Percentiles rank a stretch among this genome's conserved stretches.
Evolutionary conservation across 2,888 invertebrate genomes (phyloP).

Genomic region (Bugula neritina): DNA sequence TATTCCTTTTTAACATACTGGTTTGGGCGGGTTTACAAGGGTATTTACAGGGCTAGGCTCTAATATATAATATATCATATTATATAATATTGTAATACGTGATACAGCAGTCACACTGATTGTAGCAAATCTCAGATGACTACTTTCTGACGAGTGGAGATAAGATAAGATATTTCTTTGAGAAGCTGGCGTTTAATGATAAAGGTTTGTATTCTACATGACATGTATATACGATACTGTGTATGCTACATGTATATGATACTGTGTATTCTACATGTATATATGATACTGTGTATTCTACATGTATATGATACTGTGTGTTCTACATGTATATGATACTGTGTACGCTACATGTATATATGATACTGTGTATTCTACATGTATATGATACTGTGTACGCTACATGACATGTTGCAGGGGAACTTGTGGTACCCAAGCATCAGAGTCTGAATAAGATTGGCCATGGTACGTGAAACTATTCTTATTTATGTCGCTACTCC

Average conservation of each 20-base stretch:
- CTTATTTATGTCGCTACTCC: too few relatives aligned
- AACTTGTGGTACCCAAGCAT: constrained; percentile 51
- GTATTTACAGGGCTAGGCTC: too few relatives aligned
- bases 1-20: too few relatives aligned
- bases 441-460: constrained; percentile 66
- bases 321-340: background rate
- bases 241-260: background rate
- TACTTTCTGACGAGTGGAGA: constrained; percentile 89
- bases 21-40: too few relatives aligned
- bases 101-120: too few relatives aligned
- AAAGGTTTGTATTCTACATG: constrained; percentile 60
- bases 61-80: too few relatives aligned
- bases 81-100: too few relatives aligned
- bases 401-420: constrained; percentile 36
- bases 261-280: too few relatives aligned
- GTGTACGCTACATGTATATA: background rate
- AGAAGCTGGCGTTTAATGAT: constrained; percentile 70
- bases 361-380: too few relatives aligned
- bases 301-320: background rate
- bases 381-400: background rate
- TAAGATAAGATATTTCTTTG: constrained; percentile 86
- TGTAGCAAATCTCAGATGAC: constrained; percentile 41
- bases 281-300: background rate
- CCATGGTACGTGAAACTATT: constrained; percentile 62
- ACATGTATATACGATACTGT: background rate